phyloP scores from a whole-genome alignment of 2,888 invertebrate species.

The Cryptosula pallasiana region DNA sequence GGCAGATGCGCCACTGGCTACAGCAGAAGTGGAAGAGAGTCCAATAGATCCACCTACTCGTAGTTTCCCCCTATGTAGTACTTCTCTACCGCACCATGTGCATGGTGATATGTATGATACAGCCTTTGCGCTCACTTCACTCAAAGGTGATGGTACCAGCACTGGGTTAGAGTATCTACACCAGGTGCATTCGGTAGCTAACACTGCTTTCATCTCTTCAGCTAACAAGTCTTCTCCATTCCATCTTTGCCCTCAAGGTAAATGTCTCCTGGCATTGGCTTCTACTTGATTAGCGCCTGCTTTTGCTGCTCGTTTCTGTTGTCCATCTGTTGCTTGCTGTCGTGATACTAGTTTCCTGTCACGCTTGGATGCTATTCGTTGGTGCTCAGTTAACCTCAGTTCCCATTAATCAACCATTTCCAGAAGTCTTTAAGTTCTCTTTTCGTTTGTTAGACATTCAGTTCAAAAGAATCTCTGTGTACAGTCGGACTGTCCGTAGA shows the following conservation, averaged over 20 bases:
- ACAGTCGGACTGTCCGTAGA: background rate
- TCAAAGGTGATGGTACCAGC: constrained; percentile 32
- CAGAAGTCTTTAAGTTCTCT: background rate
- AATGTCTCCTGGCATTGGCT: too few relatives aligned
- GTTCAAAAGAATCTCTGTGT: background rate
- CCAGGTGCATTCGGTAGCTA: constrained; percentile 8
- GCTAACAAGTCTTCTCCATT: too few relatives aligned
- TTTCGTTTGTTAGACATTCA: constrained; percentile 21
- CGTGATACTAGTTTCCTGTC: background rate
- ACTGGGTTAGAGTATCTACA: constrained; percentile 6
- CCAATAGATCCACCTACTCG: background rate
- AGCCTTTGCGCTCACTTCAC: constrained; percentile 47
- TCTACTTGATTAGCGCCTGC: background rate
- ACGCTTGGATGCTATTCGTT: background rate
- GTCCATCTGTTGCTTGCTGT: constrained; percentile 12
- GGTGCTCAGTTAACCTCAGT: background rate
- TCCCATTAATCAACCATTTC: background rate
- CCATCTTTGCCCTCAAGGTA: too few relatives aligned
- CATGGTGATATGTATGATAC: constrained; percentile 50
- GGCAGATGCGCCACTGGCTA: constrained; percentile 1
- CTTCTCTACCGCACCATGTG: constrained; percentile 37
- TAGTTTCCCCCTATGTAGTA: constrained; percentile 29
- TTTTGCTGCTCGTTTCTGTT: constrained; percentile 5
- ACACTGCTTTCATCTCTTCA: background rate
- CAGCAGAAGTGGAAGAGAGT: background rate